These are phyloP conservation scores for Cheilosia vernalis DNA, from an alignment of 2,888 invertebrate genomes.

Conservation along the genomic window DNA sequence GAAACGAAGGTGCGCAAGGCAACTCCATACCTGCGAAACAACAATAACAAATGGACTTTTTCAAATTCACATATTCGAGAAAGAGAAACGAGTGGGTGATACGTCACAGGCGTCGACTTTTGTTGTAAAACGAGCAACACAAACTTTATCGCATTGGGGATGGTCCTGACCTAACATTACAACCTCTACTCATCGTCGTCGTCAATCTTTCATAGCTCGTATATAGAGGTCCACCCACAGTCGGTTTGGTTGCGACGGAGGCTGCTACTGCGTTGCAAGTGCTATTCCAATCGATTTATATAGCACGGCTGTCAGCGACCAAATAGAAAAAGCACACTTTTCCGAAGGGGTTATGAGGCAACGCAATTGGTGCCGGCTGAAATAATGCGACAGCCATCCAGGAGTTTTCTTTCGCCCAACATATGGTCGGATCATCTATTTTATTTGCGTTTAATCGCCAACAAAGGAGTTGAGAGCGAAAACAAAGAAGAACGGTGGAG, in stretches of 20 bases:
- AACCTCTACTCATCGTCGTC: conserved; percentile 15
- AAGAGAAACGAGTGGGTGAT: conserved; percentile 40
- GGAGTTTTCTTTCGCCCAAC: conserved; percentile 3
- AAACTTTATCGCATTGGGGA: conserved; percentile 67
- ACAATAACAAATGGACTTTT: conserved; percentile 35
- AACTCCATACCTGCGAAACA: conserved; percentile 14
- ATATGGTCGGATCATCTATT: conserved; percentile 35
- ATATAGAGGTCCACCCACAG: conserved; percentile 9
- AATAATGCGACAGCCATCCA: background rate
- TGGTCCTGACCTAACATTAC: conserved; percentile 62
- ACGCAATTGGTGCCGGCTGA: conserved; percentile 21
- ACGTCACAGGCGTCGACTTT: conserved; percentile 49
- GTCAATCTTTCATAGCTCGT: background rate
- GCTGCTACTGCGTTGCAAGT: conserved; percentile 39
- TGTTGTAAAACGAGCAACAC: conserved; percentile 47
- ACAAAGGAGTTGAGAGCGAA: conserved; percentile 4
- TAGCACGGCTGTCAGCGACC: conserved; percentile 13
- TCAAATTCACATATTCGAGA: conserved; percentile 8
- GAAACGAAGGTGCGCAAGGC: conserved; percentile 45
- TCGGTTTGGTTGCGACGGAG: background rate
- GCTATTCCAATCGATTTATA: conserved; percentile 30
- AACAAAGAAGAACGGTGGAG: background rate
- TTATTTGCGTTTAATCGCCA: conserved; percentile 23
- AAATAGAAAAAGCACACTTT: conserved; percentile 23
- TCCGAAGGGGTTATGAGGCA: conserved; percentile 19